These are phyloP conservation scores for Aramus guarauna DNA, from an alignment of 2,113 vertebrate species.

Conservation along the genomic window DNA sequence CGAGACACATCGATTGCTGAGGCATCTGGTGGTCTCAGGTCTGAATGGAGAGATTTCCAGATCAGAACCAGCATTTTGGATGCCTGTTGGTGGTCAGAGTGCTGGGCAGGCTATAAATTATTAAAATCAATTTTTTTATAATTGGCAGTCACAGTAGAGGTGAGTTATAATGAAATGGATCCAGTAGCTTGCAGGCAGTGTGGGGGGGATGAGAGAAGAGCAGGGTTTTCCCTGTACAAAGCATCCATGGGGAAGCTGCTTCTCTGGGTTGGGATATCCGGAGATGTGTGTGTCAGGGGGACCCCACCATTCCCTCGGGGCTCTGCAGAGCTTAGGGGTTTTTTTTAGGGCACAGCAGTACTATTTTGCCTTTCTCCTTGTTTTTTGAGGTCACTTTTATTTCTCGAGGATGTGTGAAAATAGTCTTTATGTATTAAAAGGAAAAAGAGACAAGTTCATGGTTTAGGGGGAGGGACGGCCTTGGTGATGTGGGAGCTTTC, in stretches of 20 bases:
- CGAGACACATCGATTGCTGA: rapidly evolving
- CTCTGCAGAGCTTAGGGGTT: neutral
- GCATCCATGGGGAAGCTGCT: neutral
- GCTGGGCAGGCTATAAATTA: neutral
- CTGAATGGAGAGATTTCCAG: neutral
- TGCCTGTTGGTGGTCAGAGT: neutral
- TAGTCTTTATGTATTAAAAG: neutral
- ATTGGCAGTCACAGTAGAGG: neutral
- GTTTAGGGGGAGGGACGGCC: neutral
- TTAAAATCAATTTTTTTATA: neutral
- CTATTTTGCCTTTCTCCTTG: neutral
- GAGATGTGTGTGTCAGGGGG: neutral
- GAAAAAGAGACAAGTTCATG: neutral
- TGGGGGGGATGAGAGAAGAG: neutral
- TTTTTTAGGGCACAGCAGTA: neutral
- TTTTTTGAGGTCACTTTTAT: neutral
- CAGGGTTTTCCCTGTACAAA: neutral
- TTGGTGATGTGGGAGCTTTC: neutral
- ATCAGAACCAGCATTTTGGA: neutral
- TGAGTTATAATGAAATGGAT: neutral
- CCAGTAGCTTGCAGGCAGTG: neutral
- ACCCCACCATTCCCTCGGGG: neutral
- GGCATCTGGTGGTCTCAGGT: neutral
- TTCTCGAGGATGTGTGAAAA: neutral
- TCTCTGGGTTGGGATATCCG: neutral